These are phyloP conservation scores for Scaptomyza pallida DNA, from an alignment of 1,140 invertebrate species.

Conservation along the genomic window DNA sequence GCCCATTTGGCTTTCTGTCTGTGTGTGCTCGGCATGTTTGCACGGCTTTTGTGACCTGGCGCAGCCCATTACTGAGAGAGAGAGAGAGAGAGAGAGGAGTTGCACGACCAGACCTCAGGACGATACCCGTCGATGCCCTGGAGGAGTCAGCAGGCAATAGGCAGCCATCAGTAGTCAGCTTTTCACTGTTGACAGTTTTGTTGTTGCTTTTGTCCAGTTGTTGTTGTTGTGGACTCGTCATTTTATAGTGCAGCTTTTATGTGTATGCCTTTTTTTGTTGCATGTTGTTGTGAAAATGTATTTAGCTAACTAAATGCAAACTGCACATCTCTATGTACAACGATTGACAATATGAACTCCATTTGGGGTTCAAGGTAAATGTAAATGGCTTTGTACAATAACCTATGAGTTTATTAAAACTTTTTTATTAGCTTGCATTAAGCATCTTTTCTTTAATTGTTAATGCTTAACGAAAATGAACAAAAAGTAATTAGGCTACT, in stretches of 20 bases:
- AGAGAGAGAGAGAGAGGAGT: conserved; percentile 11
- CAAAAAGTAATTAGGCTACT: conserved; percentile 5
- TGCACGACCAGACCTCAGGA: conserved; percentile 29
- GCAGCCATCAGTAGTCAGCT: conserved; percentile 20
- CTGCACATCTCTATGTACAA: too few relatives aligned
- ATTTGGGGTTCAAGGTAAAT: too few relatives aligned
- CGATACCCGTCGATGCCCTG: conserved; percentile 15
- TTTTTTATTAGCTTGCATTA: too few relatives aligned
- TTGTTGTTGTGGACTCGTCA: conserved; percentile 40
- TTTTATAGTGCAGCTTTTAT: conserved; percentile 40
- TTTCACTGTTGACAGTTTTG: conserved; percentile 44
- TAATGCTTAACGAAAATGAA: too few relatives aligned
- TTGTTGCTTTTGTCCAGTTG: conserved; percentile 42
- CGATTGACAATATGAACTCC: too few relatives aligned
- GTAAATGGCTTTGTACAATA: too few relatives aligned
- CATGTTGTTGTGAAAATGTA: neutral
- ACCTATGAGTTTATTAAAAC: too few relatives aligned
- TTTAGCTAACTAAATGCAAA: neutral
- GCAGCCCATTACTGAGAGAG: conserved; percentile 21
- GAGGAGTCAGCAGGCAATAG: conserved; percentile 15
- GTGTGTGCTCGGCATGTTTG: conserved; percentile 30
- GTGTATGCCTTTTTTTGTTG: conserved; percentile 11
- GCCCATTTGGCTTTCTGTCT: conserved; percentile 10
- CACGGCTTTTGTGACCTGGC: conserved; percentile 44
- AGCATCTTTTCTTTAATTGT: neutral